Base-by-base conservation (phyloP, 1,140 invertebrate genomes). In the Listronotus bonariensis region DNA sequence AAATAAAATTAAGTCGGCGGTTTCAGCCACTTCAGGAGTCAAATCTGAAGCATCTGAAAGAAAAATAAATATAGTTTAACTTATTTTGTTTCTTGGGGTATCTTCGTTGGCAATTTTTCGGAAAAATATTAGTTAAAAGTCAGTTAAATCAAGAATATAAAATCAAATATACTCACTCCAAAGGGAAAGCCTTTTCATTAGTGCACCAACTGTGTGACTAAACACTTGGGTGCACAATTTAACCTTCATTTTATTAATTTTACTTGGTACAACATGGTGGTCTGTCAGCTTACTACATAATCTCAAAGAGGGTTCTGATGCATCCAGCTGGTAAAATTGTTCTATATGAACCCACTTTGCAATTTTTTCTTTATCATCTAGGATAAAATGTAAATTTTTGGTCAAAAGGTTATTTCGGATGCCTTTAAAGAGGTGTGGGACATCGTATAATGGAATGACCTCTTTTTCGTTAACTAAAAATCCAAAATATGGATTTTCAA, bases 381-480 rank as follows among this genome's bases (percentile, higher is more conserved):
- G 12, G 12, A 12, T 38, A 43, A 43, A 69, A 26, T 46, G 34
- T 46, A 62, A 53, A 51, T 69, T 40, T 57, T 66, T 66, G 51
- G 52, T 62, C 4, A 62, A 38, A 10, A 69, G 20, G 52, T 67
- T 69, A 65, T 77, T 75, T 26, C 75, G 17, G n/a, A 77, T 65
- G 3, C 75, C 68, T 64, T 77, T 77, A 20, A 76, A 64, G 3
- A 78, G 48, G 52, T 78, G 76, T 15, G 77, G 76, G 40, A 74
- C 64, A 62, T 76, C 74, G 67, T 67, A 76, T 9, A 75, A 48
- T 12, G 72, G 74, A n/a, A 75, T 34, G 14, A 75, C 68, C 15
- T 68, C 63, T 18, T 67, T 72, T 66, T 34, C 69, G 6, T 15
- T 26, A 26, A 26, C 70, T 59, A 18, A 75, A 55, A 36, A 52